Percentiles rank a stretch among this genome's conserved stretches.
phyloP scores from a whole-genome alignment of 1,140 invertebrate species.

The Ruditapes philippinarum region DNA sequence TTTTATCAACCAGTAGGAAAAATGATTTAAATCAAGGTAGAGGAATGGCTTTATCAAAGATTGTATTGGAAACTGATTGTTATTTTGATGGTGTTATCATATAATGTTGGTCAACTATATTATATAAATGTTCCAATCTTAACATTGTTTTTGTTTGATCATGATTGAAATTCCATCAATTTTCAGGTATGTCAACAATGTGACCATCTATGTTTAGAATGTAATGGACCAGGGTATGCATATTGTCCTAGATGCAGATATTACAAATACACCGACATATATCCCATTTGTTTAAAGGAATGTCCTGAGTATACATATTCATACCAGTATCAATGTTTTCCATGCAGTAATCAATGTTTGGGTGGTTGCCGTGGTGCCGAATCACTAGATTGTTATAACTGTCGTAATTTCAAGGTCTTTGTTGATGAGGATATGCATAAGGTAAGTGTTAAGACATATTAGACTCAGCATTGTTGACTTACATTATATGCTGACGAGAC shows the following conservation, averaged over 20 bases:
- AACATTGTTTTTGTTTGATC: too few species aligned
- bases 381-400: slow-evolving; percentile 93
- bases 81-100: too few species aligned
- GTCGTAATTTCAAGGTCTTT: slow-evolving; percentile 92
- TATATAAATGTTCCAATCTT: too few species aligned
- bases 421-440: background rate
- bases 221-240: slow-evolving; percentile 90
- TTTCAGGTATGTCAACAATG: slow-evolving; percentile 89
- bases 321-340: slow-evolving; percentile 71
- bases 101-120: too few species aligned
- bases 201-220: slow-evolving; percentile 95
- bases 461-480: too few species aligned
- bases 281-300: slow-evolving; percentile 90
- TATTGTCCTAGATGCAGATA: slow-evolving; percentile 80
- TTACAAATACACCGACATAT: slow-evolving; percentile 45
- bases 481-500: too few species aligned
- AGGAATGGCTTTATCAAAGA: too few species aligned
- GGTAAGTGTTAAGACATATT: too few species aligned
- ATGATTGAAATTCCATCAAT: too few species aligned
- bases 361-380: slow-evolving; percentile 93
- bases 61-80: too few species aligned
- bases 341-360: slow-evolving; percentile 92
- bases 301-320: slow-evolving; percentile 88
- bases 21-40: too few species aligned
- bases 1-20: too few species aligned